Conservation (phyloP, 1,140 invertebrate genomes). For the Phymorhynchus buccinoides region DNA sequence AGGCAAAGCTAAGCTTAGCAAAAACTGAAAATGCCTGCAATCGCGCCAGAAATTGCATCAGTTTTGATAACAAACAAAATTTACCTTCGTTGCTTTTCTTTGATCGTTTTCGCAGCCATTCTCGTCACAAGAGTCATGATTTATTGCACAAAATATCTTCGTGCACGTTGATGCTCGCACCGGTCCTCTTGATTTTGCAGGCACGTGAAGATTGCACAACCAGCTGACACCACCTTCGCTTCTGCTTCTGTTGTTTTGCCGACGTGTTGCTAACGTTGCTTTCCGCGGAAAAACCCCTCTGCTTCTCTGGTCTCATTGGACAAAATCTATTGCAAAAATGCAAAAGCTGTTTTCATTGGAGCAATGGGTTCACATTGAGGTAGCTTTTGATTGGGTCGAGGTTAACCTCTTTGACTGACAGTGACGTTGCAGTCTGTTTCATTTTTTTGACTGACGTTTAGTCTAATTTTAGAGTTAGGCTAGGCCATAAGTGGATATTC, state of each 20-base stretch:
- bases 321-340: neutral
- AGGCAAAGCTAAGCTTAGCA: no score
- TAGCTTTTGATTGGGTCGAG: no score
- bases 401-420: neutral
- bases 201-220: neutral
- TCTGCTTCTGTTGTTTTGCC: neutral
- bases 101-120: neutral
- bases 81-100: neutral
- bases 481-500: neutral
- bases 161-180: neutral
- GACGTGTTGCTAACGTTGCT: constrained; percentile 6
- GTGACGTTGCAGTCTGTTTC: no score
- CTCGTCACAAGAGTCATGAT: neutral
- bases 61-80: neutral
- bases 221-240: neutral
- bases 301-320: neutral
- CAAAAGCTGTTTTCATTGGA: neutral
- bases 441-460: no score
- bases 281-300: neutral
- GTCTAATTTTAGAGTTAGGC: neutral
- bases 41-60: neutral
- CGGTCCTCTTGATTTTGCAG: neutral
- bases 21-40: neutral
- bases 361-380: no score
- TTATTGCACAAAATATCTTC: neutral